Conservation (phyloP, 1,140 invertebrate species). For the Drosophila melanogaster region DNA sequence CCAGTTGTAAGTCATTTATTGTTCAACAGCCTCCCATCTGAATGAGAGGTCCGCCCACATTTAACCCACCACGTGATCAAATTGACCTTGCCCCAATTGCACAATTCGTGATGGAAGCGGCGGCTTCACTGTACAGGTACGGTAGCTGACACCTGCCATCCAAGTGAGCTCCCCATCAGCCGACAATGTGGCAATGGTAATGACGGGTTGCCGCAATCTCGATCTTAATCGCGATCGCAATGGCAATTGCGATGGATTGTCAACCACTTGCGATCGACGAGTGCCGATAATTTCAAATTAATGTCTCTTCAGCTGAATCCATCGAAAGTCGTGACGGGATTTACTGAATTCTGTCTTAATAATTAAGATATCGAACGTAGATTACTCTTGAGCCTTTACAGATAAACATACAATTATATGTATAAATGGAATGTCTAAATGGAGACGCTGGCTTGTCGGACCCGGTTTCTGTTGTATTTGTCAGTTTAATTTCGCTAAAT, state of each 20-base stretch:
- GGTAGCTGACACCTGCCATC: constrained; percentile 32
- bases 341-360: constrained; percentile 46
- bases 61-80: constrained; percentile 30
- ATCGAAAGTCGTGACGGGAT: constrained; percentile 39
- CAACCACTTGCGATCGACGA: constrained; percentile 50
- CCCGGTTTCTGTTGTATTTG: constrained; percentile 50
- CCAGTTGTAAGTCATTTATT: not conserved
- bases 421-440: constrained; percentile 55
- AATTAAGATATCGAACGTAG: constrained; percentile 58
- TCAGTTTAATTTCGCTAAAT: constrained; percentile 53
- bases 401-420: constrained; percentile 45
- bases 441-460: constrained; percentile 35
- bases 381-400: constrained; percentile 2
- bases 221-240: constrained; percentile 43
- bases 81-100: constrained; percentile 48
- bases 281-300: constrained; percentile 68
- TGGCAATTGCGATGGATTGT: constrained; percentile 46
- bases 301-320: constrained; percentile 53
- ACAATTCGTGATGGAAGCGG: constrained; percentile 12
- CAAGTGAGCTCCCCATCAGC: constrained; percentile 52
- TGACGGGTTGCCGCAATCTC: constrained; percentile 43
- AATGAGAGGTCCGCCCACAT: constrained; percentile 19
- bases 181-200: constrained; percentile 72
- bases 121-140: constrained; percentile 10
- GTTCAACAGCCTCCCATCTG: not conserved